A percentile compares a stretch with the other conserved stretches of the same genome.
Conservation (phyloP, 2,113 vertebrate genomes). For the Pangasianodon hypophthalmus region DNA sequence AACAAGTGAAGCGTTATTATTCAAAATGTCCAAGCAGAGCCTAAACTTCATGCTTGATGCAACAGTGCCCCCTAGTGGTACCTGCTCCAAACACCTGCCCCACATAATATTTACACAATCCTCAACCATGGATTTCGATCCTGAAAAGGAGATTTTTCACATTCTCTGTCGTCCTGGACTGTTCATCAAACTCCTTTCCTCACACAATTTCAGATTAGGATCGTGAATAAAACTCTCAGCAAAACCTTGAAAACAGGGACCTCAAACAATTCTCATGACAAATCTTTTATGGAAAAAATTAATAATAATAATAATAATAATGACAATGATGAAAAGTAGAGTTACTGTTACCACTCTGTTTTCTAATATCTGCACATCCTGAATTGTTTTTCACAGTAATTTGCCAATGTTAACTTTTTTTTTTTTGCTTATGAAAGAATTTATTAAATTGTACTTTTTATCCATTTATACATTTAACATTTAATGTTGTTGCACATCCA, state of each 20-base stretch:
- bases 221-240: not conserved
- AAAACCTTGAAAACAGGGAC: not conserved
- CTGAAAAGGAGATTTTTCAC: not conserved
- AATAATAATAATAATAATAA: not conserved
- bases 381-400: too few relatives aligned
- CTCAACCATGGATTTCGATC: not conserved
- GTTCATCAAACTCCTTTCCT: not conserved
- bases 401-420: too few relatives aligned
- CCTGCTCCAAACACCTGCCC: too few relatives aligned
- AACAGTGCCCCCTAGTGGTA: slow-evolving; percentile 44
- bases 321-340: not conserved
- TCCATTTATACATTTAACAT: not conserved
- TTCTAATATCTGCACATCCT: too few relatives aligned
- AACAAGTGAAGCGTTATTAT: not conserved
- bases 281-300: not conserved
- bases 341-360: too few relatives aligned
- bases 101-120: not conserved
- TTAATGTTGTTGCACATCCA: too few relatives aligned
- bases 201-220: not conserved
- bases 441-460: not conserved
- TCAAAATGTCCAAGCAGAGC: not conserved
- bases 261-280: not conserved
- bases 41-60: slow-evolving; percentile 16
- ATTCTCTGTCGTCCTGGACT: not conserved
- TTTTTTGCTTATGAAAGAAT: not conserved